Base-by-base conservation (phyloP, 2,888 invertebrate species). In the Oeneis ivallda region DNA sequence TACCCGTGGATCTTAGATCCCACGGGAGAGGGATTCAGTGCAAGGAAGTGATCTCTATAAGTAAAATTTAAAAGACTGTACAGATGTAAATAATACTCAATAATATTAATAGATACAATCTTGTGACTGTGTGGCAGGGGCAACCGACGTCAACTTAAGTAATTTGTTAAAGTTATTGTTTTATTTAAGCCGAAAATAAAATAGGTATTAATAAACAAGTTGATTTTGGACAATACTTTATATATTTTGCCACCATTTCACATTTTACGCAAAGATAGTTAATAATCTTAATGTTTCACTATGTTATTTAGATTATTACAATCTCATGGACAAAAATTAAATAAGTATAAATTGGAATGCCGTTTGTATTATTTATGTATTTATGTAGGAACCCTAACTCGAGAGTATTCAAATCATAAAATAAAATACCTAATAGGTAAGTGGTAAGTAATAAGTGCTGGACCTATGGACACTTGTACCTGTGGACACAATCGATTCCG, bases 1-100 rank as follows among this genome's bases (percentile, higher is more conserved):
- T 98, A 98, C 83, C 98, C 98, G 64, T 98, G 98, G 98, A 95
- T 98, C 80, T 93, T 97, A 79, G 98, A 98, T 91, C 98, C 98
- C 71, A 98, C 98, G 80, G 98, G 98, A 79, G 98, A 98, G 91
- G 98, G 97, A 79, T 97, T 97, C 93, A 95, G 94, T 80, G 95
- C 95, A 82, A 96, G 94, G 91, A 95, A 95, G 92, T 95, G 94
- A 94, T 92, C 89, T 91, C 91, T 87, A 76, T 85, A 89, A 82
- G 78, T 83, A 86, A 86, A 83, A 77, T 80, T 78, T 71, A 85
- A 88, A 92, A 92, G 92, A 92, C 92, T 92, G 92, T 91, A 90
- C 86, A 89, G 85, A 83, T 91, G 91, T 92, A 91, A 91, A 92
- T 92, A 92, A 90, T 90, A 91, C 90, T 91, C 90, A 91, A 81